Percentiles rank a stretch among this genome's conserved stretches.
phyloP scores from a whole-genome alignment of 1,140 invertebrate genomes.

The Pectinophora gossypiella region DNA sequence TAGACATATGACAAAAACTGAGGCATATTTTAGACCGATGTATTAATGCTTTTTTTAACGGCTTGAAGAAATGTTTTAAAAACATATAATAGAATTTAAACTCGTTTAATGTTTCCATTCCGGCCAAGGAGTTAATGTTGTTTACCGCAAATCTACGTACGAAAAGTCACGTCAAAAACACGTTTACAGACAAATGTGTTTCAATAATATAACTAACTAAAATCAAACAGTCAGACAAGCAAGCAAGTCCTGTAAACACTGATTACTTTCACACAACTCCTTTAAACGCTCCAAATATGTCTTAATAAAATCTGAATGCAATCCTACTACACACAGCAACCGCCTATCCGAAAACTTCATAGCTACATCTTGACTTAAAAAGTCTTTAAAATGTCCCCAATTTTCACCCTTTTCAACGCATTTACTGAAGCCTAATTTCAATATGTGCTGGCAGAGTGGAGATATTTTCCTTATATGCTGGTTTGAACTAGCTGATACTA shows the following conservation, averaged over 20 bases:
- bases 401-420: slow-evolving; percentile 12
- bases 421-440: slow-evolving; percentile 42
- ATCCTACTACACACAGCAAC: slow-evolving; percentile 57
- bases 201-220: too few species aligned
- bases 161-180: too few species aligned
- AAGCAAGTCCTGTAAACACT: slow-evolving; percentile 47
- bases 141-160: too few species aligned
- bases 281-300: slow-evolving; percentile 57
- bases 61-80: too few species aligned
- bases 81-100: too few species aligned
- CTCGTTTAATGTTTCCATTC: too few species aligned
- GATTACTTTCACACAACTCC: slow-evolving; percentile 50
- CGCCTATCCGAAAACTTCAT: slow-evolving; percentile 62
- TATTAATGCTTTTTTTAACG: too few species aligned
- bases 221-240: slow-evolving; percentile 36
- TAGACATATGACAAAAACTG: too few species aligned
- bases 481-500: slow-evolving; percentile 59
- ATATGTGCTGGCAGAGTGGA: slow-evolving; percentile 37
- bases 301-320: slow-evolving; percentile 55
- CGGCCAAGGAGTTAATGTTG: too few species aligned
- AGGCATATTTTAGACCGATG: too few species aligned
- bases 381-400: slow-evolving; percentile 39
- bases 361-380: slow-evolving; percentile 13
- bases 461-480: slow-evolving; percentile 38
- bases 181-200: too few species aligned